These are phyloP conservation scores for Dicrostonyx torquatus DNA, from an alignment of 2,797 vertebrate genomes.

Conservation along the genomic window DNA sequence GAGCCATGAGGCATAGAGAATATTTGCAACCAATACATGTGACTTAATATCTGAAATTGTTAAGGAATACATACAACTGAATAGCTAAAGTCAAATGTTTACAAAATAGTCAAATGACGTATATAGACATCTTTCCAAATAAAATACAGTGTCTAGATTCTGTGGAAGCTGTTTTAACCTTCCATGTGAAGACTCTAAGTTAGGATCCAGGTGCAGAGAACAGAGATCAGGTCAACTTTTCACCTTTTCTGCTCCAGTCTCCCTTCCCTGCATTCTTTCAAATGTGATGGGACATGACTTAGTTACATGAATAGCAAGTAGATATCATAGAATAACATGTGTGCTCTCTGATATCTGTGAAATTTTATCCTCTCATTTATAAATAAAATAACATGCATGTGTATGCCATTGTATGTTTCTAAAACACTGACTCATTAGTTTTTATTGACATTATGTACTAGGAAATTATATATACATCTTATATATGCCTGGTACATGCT, in stretches of 20 bases:
- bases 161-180: not conserved
- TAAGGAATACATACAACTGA: not conserved
- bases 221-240: not conserved
- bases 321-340: not conserved
- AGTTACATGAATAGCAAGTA: not conserved
- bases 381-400: not conserved
- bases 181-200: not conserved
- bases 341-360: not conserved
- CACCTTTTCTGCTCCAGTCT: not conserved
- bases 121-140: not conserved
- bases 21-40: not conserved
- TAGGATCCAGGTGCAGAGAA: not conserved
- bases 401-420: not conserved
- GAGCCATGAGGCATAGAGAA: not conserved
- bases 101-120: not conserved
- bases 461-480: not conserved
- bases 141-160: not conserved
- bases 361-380: not conserved
- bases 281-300: not conserved
- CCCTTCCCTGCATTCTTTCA: not conserved
- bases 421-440: not conserved
- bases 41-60: not conserved
- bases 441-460: not conserved
- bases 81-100: not conserved
- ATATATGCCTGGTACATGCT: not conserved